These are phyloP conservation scores for Rhagophthalmus giganteus DNA, from an alignment of 2,888 invertebrate genomes.

Conservation along the genomic window DNA sequence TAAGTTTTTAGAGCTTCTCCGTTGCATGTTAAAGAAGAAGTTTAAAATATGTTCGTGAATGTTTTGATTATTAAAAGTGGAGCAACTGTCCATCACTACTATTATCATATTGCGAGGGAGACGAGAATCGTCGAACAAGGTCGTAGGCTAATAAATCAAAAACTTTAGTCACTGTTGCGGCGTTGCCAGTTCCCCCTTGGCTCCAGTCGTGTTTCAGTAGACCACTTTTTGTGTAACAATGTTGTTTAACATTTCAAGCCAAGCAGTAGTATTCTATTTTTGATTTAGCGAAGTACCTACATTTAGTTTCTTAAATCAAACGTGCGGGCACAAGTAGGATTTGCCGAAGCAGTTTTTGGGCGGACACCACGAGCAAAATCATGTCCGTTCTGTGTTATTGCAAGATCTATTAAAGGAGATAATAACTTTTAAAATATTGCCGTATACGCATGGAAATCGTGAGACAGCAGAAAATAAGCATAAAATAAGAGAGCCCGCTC, in stretches of 20 bases:
- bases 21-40: too few species aligned
- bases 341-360: conserved; percentile 7
- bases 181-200: conserved; percentile 23
- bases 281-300: conserved; percentile 20
- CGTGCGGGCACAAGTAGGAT: conserved; percentile 14
- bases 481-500: conserved; percentile 38
- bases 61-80: conserved; percentile 20
- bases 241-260: conserved; percentile 14
- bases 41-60: too few species aligned
- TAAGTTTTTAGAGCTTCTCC: too few species aligned
- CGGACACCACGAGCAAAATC: conserved; percentile 14
- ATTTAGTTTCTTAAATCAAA: conserved; percentile 24
- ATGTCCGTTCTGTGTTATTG: conserved; percentile 18
- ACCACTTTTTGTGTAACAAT: conserved; percentile 22
- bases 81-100: conserved; percentile 22
- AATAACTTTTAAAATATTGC: conserved; percentile 28
- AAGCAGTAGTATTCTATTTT: conserved; percentile 21
- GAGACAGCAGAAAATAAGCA: conserved; percentile 34
- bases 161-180: conserved; percentile 22
- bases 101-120: conserved; percentile 23
- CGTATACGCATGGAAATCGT: conserved; percentile 22
- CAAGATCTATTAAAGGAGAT: conserved; percentile 20
- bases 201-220: conserved; percentile 17
- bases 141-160: conserved; percentile 35
- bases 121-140: conserved; percentile 31